These are phyloP conservation scores for Dicrostonyx torquatus DNA, from an alignment of 2,797 vertebrate species.

Conservation along the genomic window DNA sequence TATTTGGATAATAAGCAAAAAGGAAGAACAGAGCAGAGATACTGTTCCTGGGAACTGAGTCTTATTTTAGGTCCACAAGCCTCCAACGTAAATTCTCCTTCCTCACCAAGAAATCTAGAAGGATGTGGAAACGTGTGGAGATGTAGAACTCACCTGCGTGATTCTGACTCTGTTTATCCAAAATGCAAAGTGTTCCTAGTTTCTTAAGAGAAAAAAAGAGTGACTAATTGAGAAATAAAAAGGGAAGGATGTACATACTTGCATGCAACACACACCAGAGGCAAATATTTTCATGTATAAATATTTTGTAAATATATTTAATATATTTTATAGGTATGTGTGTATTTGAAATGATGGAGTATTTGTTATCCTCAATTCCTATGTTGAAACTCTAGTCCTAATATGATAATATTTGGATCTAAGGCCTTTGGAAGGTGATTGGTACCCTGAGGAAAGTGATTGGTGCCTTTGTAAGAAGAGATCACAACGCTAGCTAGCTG, in stretches of 20 bases:
- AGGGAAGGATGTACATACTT: background rate
- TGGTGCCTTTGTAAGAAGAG: background rate
- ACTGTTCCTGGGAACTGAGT: background rate
- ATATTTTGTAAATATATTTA: background rate
- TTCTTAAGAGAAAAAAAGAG: background rate
- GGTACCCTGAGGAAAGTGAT: background rate
- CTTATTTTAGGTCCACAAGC: background rate
- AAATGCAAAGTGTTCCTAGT: background rate
- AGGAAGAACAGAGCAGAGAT: background rate
- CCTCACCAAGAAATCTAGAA: background rate
- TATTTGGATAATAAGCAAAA: slow-evolving; percentile 20
- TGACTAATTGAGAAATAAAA: background rate
- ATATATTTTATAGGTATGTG: background rate
- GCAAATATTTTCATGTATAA: background rate
- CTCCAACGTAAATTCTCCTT: background rate
- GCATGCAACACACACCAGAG: fast-evolving
- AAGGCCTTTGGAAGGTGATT: background rate
- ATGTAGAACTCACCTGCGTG: background rate
- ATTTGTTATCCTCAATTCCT: background rate
- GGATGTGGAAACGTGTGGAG: background rate
- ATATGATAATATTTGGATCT: background rate
- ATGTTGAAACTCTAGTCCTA: background rate
- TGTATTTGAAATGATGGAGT: background rate
- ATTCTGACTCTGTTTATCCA: background rate
- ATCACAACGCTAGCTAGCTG: background rate